phyloP scores from a whole-genome alignment of 2,113 vertebrate species.

The Narcine bancroftii region DNA sequence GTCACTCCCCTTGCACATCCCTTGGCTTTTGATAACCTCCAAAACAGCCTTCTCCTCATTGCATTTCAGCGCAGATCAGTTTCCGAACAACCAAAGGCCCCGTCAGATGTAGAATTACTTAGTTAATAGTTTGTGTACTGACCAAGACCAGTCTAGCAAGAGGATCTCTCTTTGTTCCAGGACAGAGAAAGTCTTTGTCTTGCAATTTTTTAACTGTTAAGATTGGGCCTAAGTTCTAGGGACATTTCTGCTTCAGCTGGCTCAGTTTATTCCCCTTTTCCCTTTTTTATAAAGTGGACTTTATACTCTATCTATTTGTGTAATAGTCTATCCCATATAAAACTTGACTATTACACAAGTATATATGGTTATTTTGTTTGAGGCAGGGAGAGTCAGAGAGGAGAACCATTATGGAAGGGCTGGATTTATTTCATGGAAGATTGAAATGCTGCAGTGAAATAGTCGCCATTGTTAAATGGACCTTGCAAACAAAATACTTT shows the following conservation, averaged over 20 bases:
- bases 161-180: neutral
- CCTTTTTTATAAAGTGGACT: too few species aligned
- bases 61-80: neutral
- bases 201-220: neutral
- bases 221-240: neutral
- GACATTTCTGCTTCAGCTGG: neutral
- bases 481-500: too few species aligned
- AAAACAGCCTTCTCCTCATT: neutral
- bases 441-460: neutral
- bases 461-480: neutral
- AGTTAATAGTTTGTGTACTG: neutral
- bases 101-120: neutral
- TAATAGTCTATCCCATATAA: too few species aligned
- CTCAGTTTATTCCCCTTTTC: neutral
- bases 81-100: neutral
- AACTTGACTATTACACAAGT: too few species aligned
- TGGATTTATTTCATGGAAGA: neutral
- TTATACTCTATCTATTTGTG: too few species aligned
- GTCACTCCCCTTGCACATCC: conserved; percentile 11
- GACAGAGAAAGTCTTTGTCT: too few species aligned
- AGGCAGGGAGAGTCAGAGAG: neutral
- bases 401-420: neutral
- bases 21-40: conserved; percentile 31
- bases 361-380: too few species aligned
- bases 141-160: neutral